Percentiles rank a stretch among this genome's conserved stretches.
Conservation (phyloP, 2,888 invertebrate genomes). For the Myathropa florea region DNA sequence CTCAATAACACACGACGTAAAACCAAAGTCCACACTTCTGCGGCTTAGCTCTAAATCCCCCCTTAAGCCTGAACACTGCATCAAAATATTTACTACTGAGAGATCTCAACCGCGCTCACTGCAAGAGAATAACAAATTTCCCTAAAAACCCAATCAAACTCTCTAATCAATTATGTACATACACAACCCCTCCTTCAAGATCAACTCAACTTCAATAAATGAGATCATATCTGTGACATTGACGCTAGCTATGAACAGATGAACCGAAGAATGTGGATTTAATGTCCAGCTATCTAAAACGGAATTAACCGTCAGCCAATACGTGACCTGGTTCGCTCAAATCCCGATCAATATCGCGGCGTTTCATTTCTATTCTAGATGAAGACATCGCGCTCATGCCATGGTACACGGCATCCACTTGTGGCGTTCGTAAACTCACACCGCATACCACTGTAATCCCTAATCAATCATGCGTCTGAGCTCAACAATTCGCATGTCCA, state of each 20-base stretch:
- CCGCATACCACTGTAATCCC: neutral
- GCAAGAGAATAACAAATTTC: slow-evolving; percentile 8
- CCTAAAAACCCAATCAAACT: neutral
- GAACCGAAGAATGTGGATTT: slow-evolving; percentile 2
- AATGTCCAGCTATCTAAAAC: slow-evolving; percentile 1
- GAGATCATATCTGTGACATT: neutral
- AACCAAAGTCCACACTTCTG: neutral
- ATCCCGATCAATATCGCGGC: neutral
- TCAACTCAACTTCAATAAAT: neutral
- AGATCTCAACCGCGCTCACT: neutral
- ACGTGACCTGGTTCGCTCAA: slow-evolving; percentile 22
- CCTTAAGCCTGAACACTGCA: neutral
- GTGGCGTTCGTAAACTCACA: too few species aligned
- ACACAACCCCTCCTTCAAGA: neutral
- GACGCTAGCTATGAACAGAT: neutral
- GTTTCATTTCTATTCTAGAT: neutral
- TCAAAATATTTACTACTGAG: neutral
- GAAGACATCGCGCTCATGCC: neutral
- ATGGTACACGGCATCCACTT: neutral
- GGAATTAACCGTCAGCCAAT: neutral
- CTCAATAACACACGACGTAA: neutral
- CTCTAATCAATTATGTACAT: neutral
- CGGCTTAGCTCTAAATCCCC: neutral
- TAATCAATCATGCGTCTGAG: neutral
- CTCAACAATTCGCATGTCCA: neutral